These are phyloP conservation scores for Bombylius discolor DNA, from an alignment of 2,888 invertebrate genomes.

Conservation along the genomic window DNA sequence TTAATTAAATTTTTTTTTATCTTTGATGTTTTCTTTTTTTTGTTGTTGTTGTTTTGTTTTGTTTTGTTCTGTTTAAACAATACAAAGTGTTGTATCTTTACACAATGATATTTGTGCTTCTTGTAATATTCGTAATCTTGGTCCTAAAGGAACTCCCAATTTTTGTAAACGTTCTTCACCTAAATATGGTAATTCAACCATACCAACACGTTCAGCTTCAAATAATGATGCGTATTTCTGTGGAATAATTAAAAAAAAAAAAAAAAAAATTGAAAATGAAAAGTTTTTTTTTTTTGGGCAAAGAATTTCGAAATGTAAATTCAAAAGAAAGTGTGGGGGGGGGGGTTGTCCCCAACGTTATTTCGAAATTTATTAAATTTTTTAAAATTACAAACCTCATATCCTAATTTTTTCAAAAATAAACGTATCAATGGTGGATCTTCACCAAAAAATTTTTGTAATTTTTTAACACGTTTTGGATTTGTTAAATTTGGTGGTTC, in stretches of 20 bases:
- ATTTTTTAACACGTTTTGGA: conserved; percentile 72
- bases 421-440: conserved; percentile 81
- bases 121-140: conserved; percentile 73
- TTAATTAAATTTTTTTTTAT: no score
- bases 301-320: no score
- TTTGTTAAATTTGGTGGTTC: conserved; percentile 67
- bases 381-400: conserved; percentile 51
- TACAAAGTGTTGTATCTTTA: conserved; percentile 47
- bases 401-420: conserved; percentile 81
- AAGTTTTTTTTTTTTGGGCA: no score
- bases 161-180: conserved; percentile 78
- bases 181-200: conserved; percentile 81
- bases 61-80: conserved; percentile 35
- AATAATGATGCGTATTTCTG: conserved; percentile 77
- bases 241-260: conserved; percentile 23
- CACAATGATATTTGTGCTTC: conserved; percentile 60
- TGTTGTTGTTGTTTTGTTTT: neutral
- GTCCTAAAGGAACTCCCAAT: conserved; percentile 82
- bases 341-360: no score
- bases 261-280: neutral
- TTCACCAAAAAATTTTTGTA: conserved; percentile 88
- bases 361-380: conserved; percentile 10
- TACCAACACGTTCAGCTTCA: conserved; percentile 75
- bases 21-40: neutral
- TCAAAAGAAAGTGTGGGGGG: no score